Evolutionary conservation across 2,113 vertebrate species (phyloP), one percentile per base, ranked within the genome.

Genomic region (Boulengeromyrus knoepffleri): DNA sequence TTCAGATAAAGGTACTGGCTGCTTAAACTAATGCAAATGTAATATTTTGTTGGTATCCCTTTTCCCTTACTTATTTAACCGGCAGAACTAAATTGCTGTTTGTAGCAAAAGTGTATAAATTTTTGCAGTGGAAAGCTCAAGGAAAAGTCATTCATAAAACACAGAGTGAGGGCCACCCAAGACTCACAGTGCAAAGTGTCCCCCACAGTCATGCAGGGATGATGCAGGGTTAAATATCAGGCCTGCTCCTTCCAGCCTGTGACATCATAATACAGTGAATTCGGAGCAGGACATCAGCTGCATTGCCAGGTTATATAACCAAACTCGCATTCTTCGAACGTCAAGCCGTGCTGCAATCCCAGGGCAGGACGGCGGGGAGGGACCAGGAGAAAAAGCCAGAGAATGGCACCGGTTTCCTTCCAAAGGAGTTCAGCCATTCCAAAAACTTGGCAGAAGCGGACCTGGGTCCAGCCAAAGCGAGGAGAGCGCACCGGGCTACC

Each of bases 281-380:
- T 92, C 90, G 91, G 94, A 91, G 85, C 90, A 87, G 91, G 92
- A 93, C 94, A 93, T 94, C 92, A 93, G 94, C 94, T 93, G 93
- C 92, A 91, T 89, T 58, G 92, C 83, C 70, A 77, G 90, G 93
- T 96, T 96, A 95, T 92, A 94, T 95, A 95, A 96, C 92, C 91
- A 91, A 91, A 92, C 91, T 88, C 90, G 66, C 90, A 90, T 91
- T 93, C 92, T 94, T 91, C 56, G 85, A 92, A 92, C 92, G 88
- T 91, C 93, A 89, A 89, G 91, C 90, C 39, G 74, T 45, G 84
- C 88, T 91, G 91, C 92, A 90, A 87, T 89, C 92, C 88, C 62
- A 4, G 87, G 17, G 88, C 56, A 90, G 91, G 21, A 89, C 56
- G 90, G 91, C 92, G 0, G 21, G 92, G 50, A 91, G 53, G 90